These are phyloP conservation scores for Micronisus gabar DNA, from an alignment of 2,113 vertebrate species.

Conservation along the genomic window DNA sequence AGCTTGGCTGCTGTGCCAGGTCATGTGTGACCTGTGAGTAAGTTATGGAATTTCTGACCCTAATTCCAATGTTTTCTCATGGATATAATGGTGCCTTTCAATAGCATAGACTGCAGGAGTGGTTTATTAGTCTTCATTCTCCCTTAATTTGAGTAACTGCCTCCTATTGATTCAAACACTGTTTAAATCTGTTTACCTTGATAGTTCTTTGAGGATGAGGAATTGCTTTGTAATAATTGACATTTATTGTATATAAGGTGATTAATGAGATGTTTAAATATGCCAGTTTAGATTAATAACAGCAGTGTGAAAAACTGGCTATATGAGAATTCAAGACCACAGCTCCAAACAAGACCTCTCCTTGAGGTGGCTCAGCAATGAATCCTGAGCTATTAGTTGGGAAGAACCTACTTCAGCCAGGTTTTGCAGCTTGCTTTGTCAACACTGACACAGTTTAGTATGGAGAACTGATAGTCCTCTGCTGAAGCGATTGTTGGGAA, in stretches of 20 bases:
- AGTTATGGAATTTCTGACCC: constrained; percentile 38
- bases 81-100: neutral
- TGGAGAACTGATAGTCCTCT: neutral
- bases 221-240: neutral
- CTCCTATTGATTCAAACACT: neutral
- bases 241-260: neutral
- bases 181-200: neutral
- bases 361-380: neutral
- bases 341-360: neutral
- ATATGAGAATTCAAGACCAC: neutral
- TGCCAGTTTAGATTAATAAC: neutral
- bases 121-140: neutral
- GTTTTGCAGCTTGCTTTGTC: neutral
- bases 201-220: neutral
- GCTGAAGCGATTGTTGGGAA: neutral
- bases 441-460: neutral
- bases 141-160: neutral
- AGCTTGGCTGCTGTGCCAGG: constrained; percentile 12
- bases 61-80: constrained; percentile 13
- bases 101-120: neutral
- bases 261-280: neutral
- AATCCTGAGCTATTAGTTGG: neutral
- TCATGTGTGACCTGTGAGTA: constrained; percentile 26
- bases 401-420: neutral
- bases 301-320: neutral